A percentile compares a stretch with the other conserved stretches of the same genome.
Evolutionary conservation across 2,797 vertebrate species (phyloP).

Genomic region (Chaetophractus vellerosus): DNA sequence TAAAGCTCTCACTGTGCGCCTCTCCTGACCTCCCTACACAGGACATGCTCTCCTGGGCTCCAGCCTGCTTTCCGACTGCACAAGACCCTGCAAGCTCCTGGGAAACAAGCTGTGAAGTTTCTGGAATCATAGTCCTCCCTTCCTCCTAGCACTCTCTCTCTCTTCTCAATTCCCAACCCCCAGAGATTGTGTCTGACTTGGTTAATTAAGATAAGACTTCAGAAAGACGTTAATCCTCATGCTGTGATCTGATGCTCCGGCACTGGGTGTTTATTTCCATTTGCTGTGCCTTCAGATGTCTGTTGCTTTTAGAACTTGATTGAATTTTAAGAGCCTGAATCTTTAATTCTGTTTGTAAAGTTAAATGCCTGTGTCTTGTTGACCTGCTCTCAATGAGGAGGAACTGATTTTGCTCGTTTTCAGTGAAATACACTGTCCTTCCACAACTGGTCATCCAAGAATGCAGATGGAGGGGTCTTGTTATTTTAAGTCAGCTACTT

Average conservation of each 20-base stretch:
- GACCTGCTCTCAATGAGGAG: slow-evolving; percentile 30
- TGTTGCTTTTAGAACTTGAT: slow-evolving; percentile 54
- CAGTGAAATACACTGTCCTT: slow-evolving; percentile 11
- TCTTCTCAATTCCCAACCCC: neutral
- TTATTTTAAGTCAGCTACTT: neutral
- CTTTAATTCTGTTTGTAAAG: slow-evolving; percentile 64
- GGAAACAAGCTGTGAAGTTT: neutral
- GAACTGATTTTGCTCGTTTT: slow-evolving; percentile 55
- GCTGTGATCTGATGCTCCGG: neutral
- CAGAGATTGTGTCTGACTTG: slow-evolving; percentile 30
- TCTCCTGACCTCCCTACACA: neutral
- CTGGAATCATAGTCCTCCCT: neutral
- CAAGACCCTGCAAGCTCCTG: neutral
- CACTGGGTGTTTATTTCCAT: neutral
- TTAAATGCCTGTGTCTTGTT: slow-evolving; percentile 10
- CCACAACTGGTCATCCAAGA: neutral
- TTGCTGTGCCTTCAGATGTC: slow-evolving; percentile 25
- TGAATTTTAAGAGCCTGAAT: slow-evolving; percentile 65
- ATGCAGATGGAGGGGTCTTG: neutral
- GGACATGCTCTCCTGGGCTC: neutral
- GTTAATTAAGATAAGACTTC: slow-evolving; percentile 74
- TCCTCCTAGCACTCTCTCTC: neutral
- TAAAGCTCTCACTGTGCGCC: neutral
- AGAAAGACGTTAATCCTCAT: neutral
- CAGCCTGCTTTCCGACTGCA: fast-evolving